phyloP scores from a whole-genome alignment of 2,888 invertebrate species.

The Trissoscelio sp. region DNA sequence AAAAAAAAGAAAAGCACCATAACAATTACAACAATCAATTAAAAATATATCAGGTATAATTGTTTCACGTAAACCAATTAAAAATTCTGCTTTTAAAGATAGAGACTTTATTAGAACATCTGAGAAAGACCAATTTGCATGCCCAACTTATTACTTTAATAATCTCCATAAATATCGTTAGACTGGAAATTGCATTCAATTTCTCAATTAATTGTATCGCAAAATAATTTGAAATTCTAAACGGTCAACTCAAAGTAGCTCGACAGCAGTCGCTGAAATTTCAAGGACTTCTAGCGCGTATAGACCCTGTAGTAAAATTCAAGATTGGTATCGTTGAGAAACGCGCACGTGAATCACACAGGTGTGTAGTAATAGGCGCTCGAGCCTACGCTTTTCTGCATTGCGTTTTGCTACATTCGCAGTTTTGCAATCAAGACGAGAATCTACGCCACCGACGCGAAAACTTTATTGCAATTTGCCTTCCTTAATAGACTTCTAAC shows the following conservation, averaged over 20 bases:
- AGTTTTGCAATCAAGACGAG: constrained; percentile 46
- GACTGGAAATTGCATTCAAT: no score
- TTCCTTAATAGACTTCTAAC: constrained; percentile 4
- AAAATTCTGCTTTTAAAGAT: not conserved
- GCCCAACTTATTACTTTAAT: no score
- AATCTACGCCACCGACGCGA: constrained; percentile 29
- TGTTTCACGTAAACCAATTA: not conserved
- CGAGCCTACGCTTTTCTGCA: constrained; percentile 52
- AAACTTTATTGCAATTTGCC: constrained; percentile 20
- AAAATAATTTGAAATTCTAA: constrained; percentile 21
- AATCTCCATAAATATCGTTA: no score
- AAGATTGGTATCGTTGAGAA: constrained; percentile 61
- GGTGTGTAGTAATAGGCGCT: constrained; percentile 52
- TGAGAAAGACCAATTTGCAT: no score
- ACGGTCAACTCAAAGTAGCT: constrained; percentile 16
- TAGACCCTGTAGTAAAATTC: constrained; percentile 55
- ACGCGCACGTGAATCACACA: constrained; percentile 62
- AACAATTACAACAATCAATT: constrained; percentile 19
- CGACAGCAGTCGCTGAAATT: constrained; percentile 41
- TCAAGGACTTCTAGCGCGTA: constrained; percentile 52
- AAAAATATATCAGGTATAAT: constrained; percentile 7
- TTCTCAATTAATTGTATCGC: constrained; percentile 34
- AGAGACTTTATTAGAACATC: no score
- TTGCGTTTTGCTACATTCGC: constrained; percentile 31
- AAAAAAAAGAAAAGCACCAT: constrained; percentile 28